Base-by-base conservation (phyloP, 2,888 invertebrate species). In the Stenchaetothrips biformis region DNA sequence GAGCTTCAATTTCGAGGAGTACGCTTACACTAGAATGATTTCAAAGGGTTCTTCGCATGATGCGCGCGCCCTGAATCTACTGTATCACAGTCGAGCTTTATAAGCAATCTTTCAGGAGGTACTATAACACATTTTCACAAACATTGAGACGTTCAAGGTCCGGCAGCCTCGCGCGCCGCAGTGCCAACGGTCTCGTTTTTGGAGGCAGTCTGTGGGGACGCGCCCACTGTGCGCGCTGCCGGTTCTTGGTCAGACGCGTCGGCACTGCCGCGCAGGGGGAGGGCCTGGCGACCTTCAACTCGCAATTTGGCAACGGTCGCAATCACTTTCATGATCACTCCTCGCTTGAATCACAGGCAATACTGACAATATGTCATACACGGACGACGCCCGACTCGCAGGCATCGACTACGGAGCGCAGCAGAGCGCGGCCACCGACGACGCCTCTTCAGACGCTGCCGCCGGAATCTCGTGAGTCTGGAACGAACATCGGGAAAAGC, bases 111-210 rank as follows among this genome's bases (percentile, higher is more conserved):
- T 25, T 25, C 67, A 74, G 25, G 25, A 74, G 25, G 67, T 74
- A 74, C 67, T 74, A 74, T 25, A 74, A 74, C 67, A 74, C 67
- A 74, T 74, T 74, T 74, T 74, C 67, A 74, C 67, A 74, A 37
- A 74, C 25, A 74, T 74, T 74, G 67, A 74, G 67, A 74, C 21
- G 25, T 25, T 21, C 67, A 74, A 21, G 25, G 67, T 25, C 4
- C 37, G 37, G 37, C 37, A 37, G 37, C 37, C 37, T 37, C 37
- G 37, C 37, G 37, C 37, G 37, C 37, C 37, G 37, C 37, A 37
- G 37, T 37, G 37, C 37, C 37, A 4, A 37, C 37, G 37, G 37
- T 37, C 37, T 37, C 4, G 37, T 37, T 37, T 37, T 37, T 37
- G 37, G 37, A 37, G 4, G 37, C 37, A 37, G 37, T 4, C 37